These are phyloP conservation scores for Podarcis lilfordi DNA, from an alignment of 2,797 vertebrate genomes.

Conservation along the genomic window DNA sequence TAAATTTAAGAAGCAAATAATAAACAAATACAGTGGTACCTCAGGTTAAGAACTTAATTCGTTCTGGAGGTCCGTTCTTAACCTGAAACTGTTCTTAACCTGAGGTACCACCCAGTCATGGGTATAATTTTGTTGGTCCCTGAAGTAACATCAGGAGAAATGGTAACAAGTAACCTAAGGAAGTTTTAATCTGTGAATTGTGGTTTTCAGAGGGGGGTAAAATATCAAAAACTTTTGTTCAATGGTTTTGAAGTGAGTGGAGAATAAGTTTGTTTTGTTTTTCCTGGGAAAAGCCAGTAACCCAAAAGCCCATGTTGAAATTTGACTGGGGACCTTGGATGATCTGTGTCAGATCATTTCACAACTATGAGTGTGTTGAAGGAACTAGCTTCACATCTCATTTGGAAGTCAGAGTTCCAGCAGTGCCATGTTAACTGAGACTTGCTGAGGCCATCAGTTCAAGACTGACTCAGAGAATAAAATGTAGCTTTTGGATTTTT, in stretches of 20 bases:
- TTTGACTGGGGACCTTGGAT: neutral
- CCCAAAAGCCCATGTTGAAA: slow-evolving; percentile 38
- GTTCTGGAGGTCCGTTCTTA: no score
- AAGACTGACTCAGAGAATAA: slow-evolving; percentile 24
- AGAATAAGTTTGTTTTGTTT: neutral
- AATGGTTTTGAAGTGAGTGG: neutral
- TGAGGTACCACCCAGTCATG: neutral
- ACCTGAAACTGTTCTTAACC: no score
- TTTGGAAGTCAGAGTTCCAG: slow-evolving; percentile 32
- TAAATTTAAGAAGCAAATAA: no score
- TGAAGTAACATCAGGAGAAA: slow-evolving; percentile 40
- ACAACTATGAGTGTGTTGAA: slow-evolving; percentile 2
- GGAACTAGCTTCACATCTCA: slow-evolving; percentile 23
- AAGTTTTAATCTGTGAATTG: slow-evolving; percentile 12
- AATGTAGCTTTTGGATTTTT: slow-evolving; percentile 17
- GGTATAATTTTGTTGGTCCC: slow-evolving; percentile 32
- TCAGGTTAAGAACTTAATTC: no score
- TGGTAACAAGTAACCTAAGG: slow-evolving; percentile 10
- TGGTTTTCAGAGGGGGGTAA: neutral
- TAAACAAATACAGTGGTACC: no score
- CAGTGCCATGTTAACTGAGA: slow-evolving; percentile 1
- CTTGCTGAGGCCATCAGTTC: slow-evolving; percentile 27
- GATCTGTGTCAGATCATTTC: slow-evolving; percentile 12
- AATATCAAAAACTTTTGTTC: neutral
- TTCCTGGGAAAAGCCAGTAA: slow-evolving; percentile 19